Percentiles rank a stretch among this genome's conserved stretches.
phyloP scores from a whole-genome alignment of 1,140 invertebrate genomes.

The Bombus confusus region DNA sequence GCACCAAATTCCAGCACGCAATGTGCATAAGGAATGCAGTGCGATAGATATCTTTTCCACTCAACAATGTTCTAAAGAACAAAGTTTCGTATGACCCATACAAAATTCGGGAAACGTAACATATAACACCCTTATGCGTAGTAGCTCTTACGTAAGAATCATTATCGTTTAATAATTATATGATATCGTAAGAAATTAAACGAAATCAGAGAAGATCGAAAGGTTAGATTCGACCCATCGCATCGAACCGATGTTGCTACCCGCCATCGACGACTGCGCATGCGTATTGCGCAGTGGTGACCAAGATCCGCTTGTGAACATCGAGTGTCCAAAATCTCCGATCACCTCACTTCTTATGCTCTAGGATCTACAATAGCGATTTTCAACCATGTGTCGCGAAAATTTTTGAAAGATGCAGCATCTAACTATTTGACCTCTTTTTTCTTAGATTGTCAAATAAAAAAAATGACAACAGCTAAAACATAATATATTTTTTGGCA shows the following conservation, averaged over 20 bases:
- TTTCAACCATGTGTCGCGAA: too few species aligned
- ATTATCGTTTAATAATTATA: background rate
- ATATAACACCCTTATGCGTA: background rate
- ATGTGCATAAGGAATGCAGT: background rate
- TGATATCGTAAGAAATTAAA: background rate
- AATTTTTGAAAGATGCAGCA: too few species aligned
- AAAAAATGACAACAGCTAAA: too few species aligned
- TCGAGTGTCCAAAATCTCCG: background rate
- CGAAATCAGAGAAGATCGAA: background rate
- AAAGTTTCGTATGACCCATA: background rate
- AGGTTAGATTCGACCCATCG: background rate
- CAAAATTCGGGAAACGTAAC: conserved; percentile 14
- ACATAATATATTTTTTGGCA: too few species aligned
- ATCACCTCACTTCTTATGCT: background rate
- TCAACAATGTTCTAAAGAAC: too few species aligned
- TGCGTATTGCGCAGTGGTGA: background rate
- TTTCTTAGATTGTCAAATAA: too few species aligned
- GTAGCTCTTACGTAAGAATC: background rate
- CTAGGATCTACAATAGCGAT: too few species aligned
- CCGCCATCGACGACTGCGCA: background rate
- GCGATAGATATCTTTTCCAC: background rate
- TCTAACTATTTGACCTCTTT: too few species aligned
- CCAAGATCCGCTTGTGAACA: background rate
- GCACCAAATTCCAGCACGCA: conserved; percentile 17
- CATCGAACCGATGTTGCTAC: background rate